Evolutionary conservation across 1,140 invertebrate species (phyloP).

Genomic region (Maconellicoccus hirsutus): DNA sequence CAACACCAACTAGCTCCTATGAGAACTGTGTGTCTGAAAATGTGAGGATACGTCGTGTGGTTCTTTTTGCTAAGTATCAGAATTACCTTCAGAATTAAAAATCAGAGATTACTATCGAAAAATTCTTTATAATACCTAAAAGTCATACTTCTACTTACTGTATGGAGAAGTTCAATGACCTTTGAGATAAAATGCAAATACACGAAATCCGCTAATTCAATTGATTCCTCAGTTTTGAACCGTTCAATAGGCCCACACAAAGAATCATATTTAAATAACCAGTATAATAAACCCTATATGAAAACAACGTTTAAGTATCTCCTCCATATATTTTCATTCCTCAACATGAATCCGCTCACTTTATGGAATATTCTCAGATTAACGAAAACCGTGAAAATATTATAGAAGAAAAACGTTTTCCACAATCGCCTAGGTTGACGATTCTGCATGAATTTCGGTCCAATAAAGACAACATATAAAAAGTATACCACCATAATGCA

Average conservation of each 20-base stretch:
- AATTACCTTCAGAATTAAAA: not conserved
- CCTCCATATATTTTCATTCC: not conserved
- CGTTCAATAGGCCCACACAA: not conserved
- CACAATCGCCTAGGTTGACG: not conserved
- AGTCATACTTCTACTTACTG: not conserved
- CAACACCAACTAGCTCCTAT: not conserved
- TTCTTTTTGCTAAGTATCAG: not conserved
- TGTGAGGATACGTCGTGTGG: not conserved
- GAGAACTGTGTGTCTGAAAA: not conserved
- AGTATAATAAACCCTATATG: not conserved
- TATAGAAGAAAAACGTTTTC: not conserved
- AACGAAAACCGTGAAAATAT: not conserved
- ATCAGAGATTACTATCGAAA: not conserved
- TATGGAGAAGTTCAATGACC: not conserved
- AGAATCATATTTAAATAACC: not conserved
- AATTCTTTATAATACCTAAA: not conserved
- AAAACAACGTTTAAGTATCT: not conserved
- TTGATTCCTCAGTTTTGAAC: not conserved
- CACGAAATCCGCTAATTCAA: not conserved
- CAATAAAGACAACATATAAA: not conserved
- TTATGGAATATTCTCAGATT: not conserved
- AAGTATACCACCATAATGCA: not conserved
- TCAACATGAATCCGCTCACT: not conserved
- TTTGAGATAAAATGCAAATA: not conserved
- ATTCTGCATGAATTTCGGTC: not conserved